Evolutionary conservation across 2,888 invertebrate species (phyloP).

Genomic region (Meghimatium bilineatum): DNA sequence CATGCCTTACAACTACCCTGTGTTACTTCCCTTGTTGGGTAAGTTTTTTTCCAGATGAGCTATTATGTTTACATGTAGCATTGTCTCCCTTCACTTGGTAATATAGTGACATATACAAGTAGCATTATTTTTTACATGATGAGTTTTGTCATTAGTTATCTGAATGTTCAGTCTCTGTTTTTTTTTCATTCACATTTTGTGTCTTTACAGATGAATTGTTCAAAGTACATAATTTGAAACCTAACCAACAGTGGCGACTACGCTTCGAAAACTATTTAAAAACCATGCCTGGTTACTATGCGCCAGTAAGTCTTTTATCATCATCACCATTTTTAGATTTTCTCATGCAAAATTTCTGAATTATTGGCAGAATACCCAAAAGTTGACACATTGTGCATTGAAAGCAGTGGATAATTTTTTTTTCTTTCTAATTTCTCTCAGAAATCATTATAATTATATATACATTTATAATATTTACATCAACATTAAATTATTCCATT

Average conservation of each 20-base stretch:
- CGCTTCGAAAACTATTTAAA: constrained; percentile 95
- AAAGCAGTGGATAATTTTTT: too few relatives aligned
- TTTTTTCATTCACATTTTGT: background rate
- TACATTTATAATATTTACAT: too few relatives aligned
- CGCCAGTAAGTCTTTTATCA: constrained; percentile 64
- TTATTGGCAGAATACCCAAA: too few relatives aligned
- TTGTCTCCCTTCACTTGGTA: too few relatives aligned
- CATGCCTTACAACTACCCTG: constrained; percentile 99
- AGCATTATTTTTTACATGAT: too few relatives aligned
- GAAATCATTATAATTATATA: too few relatives aligned
- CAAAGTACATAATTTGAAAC: constrained; percentile 93
- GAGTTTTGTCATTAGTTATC: background rate
- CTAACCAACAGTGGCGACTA: constrained; percentile 92
- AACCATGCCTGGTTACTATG: constrained; percentile 97
- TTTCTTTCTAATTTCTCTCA: too few relatives aligned
- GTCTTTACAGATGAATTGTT: constrained; percentile 87
- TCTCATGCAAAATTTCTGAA: too few relatives aligned
- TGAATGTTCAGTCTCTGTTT: background rate
- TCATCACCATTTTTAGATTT: too few relatives aligned
- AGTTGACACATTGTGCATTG: too few relatives aligned
- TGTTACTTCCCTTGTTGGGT: constrained; percentile 89
- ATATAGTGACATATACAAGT: too few relatives aligned
- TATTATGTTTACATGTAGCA: background rate
- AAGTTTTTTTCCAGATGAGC: constrained; percentile 58
- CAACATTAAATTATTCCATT: too few relatives aligned